Percentiles rank a stretch among this genome's conserved stretches.
phyloP scores from a whole-genome alignment of 64 coral and sea anemone genomes.

The Pachyseris speciosa region DNA sequence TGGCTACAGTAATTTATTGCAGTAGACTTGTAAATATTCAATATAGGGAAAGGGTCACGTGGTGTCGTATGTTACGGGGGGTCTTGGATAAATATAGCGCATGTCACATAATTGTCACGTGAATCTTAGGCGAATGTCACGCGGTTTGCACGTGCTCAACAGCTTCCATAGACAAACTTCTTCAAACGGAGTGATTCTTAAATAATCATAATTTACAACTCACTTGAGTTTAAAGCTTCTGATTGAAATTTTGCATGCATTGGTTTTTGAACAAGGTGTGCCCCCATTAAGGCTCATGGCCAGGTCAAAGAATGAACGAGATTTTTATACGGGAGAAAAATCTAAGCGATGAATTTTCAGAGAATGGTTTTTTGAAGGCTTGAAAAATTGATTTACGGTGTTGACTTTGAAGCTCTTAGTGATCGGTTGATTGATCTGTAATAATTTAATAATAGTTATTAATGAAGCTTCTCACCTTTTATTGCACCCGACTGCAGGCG shows the following conservation, averaged over 20 bases:
- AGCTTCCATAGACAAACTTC: constrained; percentile 39
- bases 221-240: background rate
- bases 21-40: constrained; percentile 23
- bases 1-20: background rate
- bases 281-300: too few species aligned
- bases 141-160: constrained; percentile 21
- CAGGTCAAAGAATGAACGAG: too few species aligned
- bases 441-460: background rate
- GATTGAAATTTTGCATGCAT: background rate
- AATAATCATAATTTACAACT: background rate
- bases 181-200: constrained; percentile 13
- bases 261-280: too few species aligned
- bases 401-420: background rate
- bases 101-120: background rate
- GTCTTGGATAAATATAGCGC: background rate
- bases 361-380: background rate
- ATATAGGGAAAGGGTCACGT: background rate
- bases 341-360: background rate
- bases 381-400: background rate
- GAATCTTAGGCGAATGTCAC: background rate
- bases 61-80: background rate
- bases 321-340: background rate
- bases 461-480: background rate
- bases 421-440: background rate
- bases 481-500: background rate